Conservation (phyloP, 2,113 vertebrate species). For the Brachionichthys hirsutus region DNA sequence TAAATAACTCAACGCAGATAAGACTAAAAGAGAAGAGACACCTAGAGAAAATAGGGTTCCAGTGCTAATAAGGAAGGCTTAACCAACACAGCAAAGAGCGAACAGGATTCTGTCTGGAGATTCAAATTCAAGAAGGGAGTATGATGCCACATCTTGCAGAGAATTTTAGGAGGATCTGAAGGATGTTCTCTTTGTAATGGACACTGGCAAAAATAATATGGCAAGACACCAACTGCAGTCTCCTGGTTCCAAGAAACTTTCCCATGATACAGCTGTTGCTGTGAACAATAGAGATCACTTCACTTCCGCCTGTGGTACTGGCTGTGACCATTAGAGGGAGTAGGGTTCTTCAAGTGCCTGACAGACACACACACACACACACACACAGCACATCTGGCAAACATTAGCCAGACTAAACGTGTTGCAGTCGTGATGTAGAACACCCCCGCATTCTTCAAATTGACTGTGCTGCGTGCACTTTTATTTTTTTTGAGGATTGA, state of each 20-base stretch:
- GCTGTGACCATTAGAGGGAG: slow-evolving; percentile 61
- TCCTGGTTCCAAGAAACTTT: slow-evolving; percentile 2
- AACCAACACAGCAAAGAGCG: slow-evolving; percentile 7
- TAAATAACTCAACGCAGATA: background rate
- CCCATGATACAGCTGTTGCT: slow-evolving; percentile 52
- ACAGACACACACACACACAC: slow-evolving; percentile 61
- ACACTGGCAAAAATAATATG: slow-evolving; percentile 14
- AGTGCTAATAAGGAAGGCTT: background rate
- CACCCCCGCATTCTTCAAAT: slow-evolving; percentile 68
- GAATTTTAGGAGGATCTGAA: slow-evolving; percentile 4
- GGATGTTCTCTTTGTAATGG: slow-evolving; percentile 16
- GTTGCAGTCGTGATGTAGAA: slow-evolving; percentile 67
- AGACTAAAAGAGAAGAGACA: slow-evolving; percentile 6
- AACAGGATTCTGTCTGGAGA: slow-evolving; percentile 13
- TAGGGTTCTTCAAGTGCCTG: slow-evolving; percentile 35
- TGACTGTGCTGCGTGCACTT: slow-evolving; percentile 28
- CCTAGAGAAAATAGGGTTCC: background rate
- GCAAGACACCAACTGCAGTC: slow-evolving; percentile 30
- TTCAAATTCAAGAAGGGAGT: background rate
- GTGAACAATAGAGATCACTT: slow-evolving; percentile 47
- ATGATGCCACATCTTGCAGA: too few species aligned
- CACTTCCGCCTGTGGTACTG: slow-evolving; percentile 33
- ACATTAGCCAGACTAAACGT: slow-evolving; percentile 65
- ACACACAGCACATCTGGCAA: slow-evolving; percentile 72
- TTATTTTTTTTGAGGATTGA: slow-evolving; percentile 53